These are phyloP conservation scores for Eubasilissa splendida DNA, from an alignment of 2,888 invertebrate species.

Conservation along the genomic window DNA sequence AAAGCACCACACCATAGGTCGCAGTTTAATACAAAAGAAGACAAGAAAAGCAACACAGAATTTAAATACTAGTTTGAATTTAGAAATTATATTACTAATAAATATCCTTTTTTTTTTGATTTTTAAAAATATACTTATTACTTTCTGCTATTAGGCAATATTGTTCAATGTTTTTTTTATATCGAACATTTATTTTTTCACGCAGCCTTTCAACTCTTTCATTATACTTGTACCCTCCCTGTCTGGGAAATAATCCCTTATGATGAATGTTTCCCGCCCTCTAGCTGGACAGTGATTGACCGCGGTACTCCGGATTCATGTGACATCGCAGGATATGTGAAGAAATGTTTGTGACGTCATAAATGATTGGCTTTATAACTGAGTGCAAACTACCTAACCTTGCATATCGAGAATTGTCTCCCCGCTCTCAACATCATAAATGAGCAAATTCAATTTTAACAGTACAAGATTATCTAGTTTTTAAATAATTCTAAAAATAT, in stretches of 20 bases:
- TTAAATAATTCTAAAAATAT: too few relatives aligned
- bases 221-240: conserved; percentile 8
- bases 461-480: too few relatives aligned
- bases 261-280: conserved; percentile 23
- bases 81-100: too few relatives aligned
- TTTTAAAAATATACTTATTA: background rate
- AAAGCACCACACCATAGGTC: too few relatives aligned
- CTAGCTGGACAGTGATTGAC: conserved; percentile 50
- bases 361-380: too few relatives aligned
- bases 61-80: too few relatives aligned
- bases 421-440: too few relatives aligned
- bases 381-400: too few relatives aligned
- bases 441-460: too few relatives aligned
- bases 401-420: too few relatives aligned
- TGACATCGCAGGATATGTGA: conserved; percentile 18
- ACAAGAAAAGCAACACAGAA: too few relatives aligned
- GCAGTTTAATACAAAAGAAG: too few relatives aligned
- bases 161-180: background rate
- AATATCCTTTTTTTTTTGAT: background rate
- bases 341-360: background rate
- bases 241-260: conserved; percentile 20
- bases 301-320: conserved; percentile 16
- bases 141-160: background rate
- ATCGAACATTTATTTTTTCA: background rate
- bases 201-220: background rate